Conservation (phyloP, 2,797 vertebrate genomes). For the Lithobates pipiens region DNA sequence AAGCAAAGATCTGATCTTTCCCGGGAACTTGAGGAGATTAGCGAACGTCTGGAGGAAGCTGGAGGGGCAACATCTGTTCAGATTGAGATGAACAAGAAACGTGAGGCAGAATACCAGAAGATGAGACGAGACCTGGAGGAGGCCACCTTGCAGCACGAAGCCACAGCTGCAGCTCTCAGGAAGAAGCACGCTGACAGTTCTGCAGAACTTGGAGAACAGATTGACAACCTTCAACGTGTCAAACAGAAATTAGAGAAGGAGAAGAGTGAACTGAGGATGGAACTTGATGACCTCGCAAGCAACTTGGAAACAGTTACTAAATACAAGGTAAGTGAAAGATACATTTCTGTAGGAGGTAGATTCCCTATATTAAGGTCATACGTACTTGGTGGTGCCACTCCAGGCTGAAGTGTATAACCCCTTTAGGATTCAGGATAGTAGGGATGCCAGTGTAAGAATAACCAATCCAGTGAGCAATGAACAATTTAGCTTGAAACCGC, state of each 20-base stretch:
- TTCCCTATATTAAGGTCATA: no score
- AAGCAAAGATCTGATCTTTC: slow-evolving; percentile 83
- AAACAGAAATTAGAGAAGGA: slow-evolving; percentile 94
- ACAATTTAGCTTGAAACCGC: no score
- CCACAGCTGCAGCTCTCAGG: slow-evolving; percentile 76
- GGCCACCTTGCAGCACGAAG: slow-evolving; percentile 87
- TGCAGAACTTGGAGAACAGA: slow-evolving; percentile 87
- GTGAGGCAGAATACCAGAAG: slow-evolving; percentile 87
- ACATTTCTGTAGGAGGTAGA: no score
- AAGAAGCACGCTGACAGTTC: slow-evolving; percentile 88
- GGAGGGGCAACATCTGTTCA: slow-evolving; percentile 82
- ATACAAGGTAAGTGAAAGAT: slow-evolving; percentile 76
- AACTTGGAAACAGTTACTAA: slow-evolving; percentile 83
- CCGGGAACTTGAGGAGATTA: slow-evolving; percentile 91
- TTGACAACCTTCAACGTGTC: slow-evolving; percentile 86
- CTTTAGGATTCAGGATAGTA: no score
- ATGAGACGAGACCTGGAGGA: slow-evolving; percentile 85
- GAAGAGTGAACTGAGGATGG: slow-evolving; percentile 91
- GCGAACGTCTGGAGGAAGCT: slow-evolving; percentile 85
- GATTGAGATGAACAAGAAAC: slow-evolving; percentile 88
- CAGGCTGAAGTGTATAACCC: no score
- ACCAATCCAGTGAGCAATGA: no score
- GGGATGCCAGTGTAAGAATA: no score
- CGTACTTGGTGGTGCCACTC: no score
- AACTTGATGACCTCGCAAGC: slow-evolving; percentile 85